Base-by-base conservation (phyloP, 2,888 invertebrate species). In the Rhamphomyia laevipes region DNA sequence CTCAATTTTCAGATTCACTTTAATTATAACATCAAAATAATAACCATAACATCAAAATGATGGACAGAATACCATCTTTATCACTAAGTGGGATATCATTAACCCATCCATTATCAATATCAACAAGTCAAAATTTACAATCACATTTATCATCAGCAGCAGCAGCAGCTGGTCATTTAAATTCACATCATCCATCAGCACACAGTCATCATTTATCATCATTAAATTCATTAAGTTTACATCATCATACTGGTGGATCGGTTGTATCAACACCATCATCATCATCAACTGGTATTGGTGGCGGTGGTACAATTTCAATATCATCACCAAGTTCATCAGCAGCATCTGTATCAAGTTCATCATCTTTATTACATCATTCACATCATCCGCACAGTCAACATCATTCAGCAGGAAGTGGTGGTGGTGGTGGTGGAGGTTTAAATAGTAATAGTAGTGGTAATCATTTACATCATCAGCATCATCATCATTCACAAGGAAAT, bases 21-120 rank as follows among this genome's bases (percentile, higher is more conserved):
- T 4, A 21, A 21, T 21, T n/a, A n/a, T n/a, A n/a, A n/a, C n/a
- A n/a, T n/a, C n/a, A n/a, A n/a, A n/a, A n/a, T n/a, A n/a, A n/a
- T n/a, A n/a, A n/a, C n/a, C n/a, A n/a, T n/a, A n/a, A n/a, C 21
- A 21, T 12, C 21, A 65, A 63, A 63, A 70, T 70, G 71, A 70
- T 70, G 70, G 70, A 70, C 63, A 65, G 71, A 58, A 67, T 70
- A 59, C 70, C 71, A 61, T 68, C 71, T 51, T 55, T 70, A 57
- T 66, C 70, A 56, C 63, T 70, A 51, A 66, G 70, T 53, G 71
- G 71, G 58, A 61, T 70, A 61, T 68, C 70, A 58, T 64, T 70
- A 56, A 64, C 71, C 50, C 70, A 70, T 63, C 70, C 71, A 54
- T 59, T 66, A 46, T 62, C 65, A 57, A 62, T 63, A 52, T 61